Percentiles rank a stretch among this genome's conserved stretches.
Conservation (phyloP, 2,888 invertebrate genomes). For the Euproctis similis region DNA sequence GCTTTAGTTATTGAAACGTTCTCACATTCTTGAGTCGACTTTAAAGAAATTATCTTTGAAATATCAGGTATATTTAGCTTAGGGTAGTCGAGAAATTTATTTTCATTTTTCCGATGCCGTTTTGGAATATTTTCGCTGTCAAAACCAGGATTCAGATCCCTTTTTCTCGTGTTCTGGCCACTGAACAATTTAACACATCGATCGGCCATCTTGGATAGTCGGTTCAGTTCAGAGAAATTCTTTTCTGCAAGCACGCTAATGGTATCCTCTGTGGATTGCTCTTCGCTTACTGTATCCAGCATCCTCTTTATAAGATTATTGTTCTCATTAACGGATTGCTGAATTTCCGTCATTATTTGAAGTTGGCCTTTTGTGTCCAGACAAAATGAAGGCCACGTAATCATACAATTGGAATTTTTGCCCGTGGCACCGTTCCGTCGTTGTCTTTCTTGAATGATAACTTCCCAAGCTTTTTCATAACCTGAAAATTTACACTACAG, state of each 20-base stretch:
- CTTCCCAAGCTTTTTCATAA: slow-evolving; percentile 79
- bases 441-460: slow-evolving; percentile 78
- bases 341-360: slow-evolving; percentile 59
- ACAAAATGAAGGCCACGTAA: slow-evolving; percentile 7
- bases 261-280: slow-evolving; percentile 34
- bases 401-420: background rate
- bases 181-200: slow-evolving; percentile 59
- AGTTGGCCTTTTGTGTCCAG: slow-evolving; percentile 52
- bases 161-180: slow-evolving; percentile 46
- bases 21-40: slow-evolving; percentile 35
- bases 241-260: slow-evolving; percentile 60
- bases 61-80: slow-evolving; percentile 60
- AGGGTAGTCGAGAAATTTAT: slow-evolving; percentile 32
- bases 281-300: slow-evolving; percentile 35
- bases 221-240: slow-evolving; percentile 61
- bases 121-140: slow-evolving; percentile 60
- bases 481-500: too few species aligned
- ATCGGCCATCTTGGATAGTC: slow-evolving; percentile 67
- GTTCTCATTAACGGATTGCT: slow-evolving; percentile 59
- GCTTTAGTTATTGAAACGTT: slow-evolving; percentile 38
- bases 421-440: slow-evolving; percentile 57
- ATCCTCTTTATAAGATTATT: slow-evolving; percentile 64
- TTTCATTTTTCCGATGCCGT: slow-evolving; percentile 19
- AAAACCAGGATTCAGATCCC: slow-evolving; percentile 58
- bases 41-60: slow-evolving; percentile 57